phyloP scores from a whole-genome alignment of 2,113 vertebrate genomes.

The Martes martes region DNA sequence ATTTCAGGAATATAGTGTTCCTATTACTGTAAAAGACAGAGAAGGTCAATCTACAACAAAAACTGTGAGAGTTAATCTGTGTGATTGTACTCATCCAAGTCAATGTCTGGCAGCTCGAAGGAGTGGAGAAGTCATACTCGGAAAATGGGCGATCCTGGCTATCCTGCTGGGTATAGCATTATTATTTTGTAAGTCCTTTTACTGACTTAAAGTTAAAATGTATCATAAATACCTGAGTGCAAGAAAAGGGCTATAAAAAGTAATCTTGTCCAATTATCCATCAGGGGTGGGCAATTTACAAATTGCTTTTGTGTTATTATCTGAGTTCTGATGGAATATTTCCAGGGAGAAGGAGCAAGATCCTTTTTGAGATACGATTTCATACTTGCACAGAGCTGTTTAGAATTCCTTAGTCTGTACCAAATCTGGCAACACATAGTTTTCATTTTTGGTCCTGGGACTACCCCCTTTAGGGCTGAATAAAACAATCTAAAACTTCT shows the following conservation, averaged over 20 bases:
- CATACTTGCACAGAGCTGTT: background rate
- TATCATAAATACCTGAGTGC: background rate
- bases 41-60: slow-evolving; percentile 79
- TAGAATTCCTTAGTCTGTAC: background rate
- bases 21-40: slow-evolving; percentile 83
- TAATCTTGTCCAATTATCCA: background rate
- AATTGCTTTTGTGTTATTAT: background rate
- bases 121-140: slow-evolving; percentile 67
- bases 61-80: slow-evolving; percentile 76
- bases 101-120: background rate
- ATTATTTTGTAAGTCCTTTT: slow-evolving; percentile 86
- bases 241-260: background rate
- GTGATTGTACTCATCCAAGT: slow-evolving; percentile 80
- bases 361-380: background rate
- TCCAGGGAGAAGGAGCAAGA: background rate
- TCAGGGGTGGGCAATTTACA: background rate
- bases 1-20: slow-evolving; percentile 78
- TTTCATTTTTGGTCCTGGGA: background rate
- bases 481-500: background rate
- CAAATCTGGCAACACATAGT: background rate
- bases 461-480: background rate
- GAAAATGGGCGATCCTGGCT: slow-evolving; percentile 87
- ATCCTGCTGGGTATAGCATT: slow-evolving; percentile 87
- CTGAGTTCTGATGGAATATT: background rate
- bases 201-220: background rate